Conservation (phyloP, 1,140 invertebrate genomes). For the Drosophila chauvacae region DNA sequence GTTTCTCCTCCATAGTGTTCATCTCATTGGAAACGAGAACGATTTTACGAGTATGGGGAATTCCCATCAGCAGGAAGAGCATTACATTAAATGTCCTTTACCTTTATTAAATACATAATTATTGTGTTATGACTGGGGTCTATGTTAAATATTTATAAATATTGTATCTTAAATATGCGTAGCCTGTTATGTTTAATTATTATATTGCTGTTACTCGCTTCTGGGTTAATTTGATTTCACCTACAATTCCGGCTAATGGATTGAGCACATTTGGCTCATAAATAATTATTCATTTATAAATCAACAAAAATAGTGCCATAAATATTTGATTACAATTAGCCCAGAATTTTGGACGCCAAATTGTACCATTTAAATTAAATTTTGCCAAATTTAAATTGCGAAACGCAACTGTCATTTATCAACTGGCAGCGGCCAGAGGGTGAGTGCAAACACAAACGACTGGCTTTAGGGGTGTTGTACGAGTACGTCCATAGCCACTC, state of each 20-base stretch:
- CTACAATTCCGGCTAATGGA: conserved; percentile 8
- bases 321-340: conserved; percentile 44
- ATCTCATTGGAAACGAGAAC: conserved; percentile 2
- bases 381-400: conserved; percentile 51
- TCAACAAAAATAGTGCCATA: conserved; percentile 38
- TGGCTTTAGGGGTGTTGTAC: not conserved
- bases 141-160: not conserved
- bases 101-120: not conserved
- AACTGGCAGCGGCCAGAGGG: conserved; percentile 17
- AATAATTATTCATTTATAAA: conserved; percentile 30
- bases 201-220: not conserved
- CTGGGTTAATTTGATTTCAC: conserved; percentile 18
- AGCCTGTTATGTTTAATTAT: not conserved
- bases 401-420: conserved; percentile 54
- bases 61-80: not conserved
- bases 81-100: not conserved
- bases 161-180: not conserved
- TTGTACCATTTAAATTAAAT: conserved; percentile 55
- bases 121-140: not conserved
- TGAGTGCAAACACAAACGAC: not conserved
- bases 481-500: conserved; percentile 32
- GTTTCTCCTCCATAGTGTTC: conserved; percentile 12
- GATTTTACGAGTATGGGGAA: not conserved
- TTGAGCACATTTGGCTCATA: conserved; percentile 18
- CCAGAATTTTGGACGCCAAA: conserved; percentile 4